Base-by-base conservation (phyloP, 2,888 invertebrate genomes). In the Cerceris ruficornis region DNA sequence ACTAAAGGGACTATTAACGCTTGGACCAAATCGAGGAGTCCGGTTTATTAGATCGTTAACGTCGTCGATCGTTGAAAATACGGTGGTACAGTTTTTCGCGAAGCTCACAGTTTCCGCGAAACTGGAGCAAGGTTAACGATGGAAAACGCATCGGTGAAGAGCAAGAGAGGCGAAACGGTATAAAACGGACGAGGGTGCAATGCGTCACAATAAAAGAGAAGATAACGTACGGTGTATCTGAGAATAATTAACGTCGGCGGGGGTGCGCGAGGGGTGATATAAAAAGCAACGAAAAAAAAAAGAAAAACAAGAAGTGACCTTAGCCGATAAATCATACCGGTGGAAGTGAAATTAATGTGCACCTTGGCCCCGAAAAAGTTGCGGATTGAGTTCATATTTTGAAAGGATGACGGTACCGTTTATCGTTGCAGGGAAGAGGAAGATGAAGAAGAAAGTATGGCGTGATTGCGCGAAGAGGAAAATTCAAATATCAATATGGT, bases 71-170 rank as follows among this genome's bases (percentile, higher is more conserved):
- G n/a, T 50, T n/a, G 50, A 50, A 50, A 50, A 28, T 28, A 28
- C 28, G 28, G 28, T 4, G 28, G 4, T 28, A 28, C 15, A 15
- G 14, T n/a, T 4, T 8, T 17, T 5, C n/a, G 11, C 14, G 58
- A 9, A 15, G 49, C 14, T 2, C 17, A 28, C 39, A 28, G 14
- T 55, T 9, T 13, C 5, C 42, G 5, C 6, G 46, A 58, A 71
- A 67, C 13, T 58, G 58, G 71, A 46, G 52, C 71, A 67, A 75
- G 75, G 66, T 67, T 60, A 58, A 71, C 46, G 39, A 4, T 7
- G 28, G 14, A 41, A 49, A 39, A 57, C 9, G 41, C 9, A 58
- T 39, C 8, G 60, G 17, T 6, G 59, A 14, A 5, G 4, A 13
- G 14, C 13, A 11, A 28, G 41, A 1, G 9, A 41, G 14, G n/a